Evolutionary conservation across 2,888 invertebrate species (phyloP).

Genomic region (Sipha maydis): DNA sequence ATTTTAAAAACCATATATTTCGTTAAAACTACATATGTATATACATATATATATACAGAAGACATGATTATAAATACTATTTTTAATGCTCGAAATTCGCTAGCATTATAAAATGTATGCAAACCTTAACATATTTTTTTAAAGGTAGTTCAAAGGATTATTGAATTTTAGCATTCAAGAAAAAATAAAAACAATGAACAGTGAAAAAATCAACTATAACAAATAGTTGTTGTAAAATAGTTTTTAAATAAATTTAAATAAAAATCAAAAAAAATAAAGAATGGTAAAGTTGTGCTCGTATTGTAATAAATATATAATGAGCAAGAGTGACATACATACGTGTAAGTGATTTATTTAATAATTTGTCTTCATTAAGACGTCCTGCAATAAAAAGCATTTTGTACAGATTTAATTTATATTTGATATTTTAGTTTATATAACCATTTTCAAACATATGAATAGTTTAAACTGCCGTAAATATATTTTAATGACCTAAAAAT

Average conservation of each 20-base stretch:
- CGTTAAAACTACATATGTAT: no score
- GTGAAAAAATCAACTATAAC: no score
- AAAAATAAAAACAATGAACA: no score
- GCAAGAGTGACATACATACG: not conserved
- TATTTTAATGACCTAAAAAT: conserved; percentile 29
- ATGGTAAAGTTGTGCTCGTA: not conserved
- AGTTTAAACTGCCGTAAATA: not conserved
- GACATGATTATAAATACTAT: no score
- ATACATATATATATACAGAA: no score
- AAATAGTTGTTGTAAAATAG: no score
- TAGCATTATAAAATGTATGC: not conserved
- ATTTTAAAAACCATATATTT: not conserved
- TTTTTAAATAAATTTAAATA: not conserved
- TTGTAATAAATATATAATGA: not conserved
- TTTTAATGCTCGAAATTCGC: no score
- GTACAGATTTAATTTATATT: not conserved
- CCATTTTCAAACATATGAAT: not conserved
- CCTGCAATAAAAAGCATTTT: not conserved
- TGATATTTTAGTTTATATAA: not conserved
- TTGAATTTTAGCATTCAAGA: no score
- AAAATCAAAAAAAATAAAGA: not conserved
- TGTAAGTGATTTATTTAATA: not conserved
- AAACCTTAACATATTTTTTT: not conserved
- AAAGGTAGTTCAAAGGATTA: not conserved
- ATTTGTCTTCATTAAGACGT: not conserved